These are phyloP conservation scores for Acipenser transmontanus DNA, from an alignment of 2,797 vertebrate species.

Conservation along the genomic window DNA sequence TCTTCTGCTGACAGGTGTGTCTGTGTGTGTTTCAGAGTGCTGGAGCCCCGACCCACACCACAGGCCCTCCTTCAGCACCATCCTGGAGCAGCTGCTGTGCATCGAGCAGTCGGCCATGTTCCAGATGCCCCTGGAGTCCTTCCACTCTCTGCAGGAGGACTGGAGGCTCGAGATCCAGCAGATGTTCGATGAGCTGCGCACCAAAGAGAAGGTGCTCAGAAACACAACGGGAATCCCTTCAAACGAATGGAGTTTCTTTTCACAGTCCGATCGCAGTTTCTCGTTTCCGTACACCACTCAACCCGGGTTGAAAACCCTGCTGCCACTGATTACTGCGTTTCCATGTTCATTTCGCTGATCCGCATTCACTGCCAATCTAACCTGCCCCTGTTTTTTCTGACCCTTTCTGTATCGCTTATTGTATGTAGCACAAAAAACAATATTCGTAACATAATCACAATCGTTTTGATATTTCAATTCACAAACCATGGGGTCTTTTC, in stretches of 20 bases:
- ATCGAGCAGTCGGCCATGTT: slow-evolving; percentile 85
- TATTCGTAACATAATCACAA: too few species aligned
- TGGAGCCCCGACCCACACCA: slow-evolving; percentile 78
- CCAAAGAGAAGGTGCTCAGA: slow-evolving; percentile 79
- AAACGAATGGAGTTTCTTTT: background rate
- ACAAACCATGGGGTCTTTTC: too few species aligned
- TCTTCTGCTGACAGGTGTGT: too few species aligned
- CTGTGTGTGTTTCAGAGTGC: slow-evolving; percentile 57
- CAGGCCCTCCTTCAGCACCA: slow-evolving; percentile 70
- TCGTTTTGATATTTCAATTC: too few species aligned
- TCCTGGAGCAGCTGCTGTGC: slow-evolving; percentile 66
- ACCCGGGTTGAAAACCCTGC: too few species aligned
- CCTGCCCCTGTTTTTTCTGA: too few species aligned
- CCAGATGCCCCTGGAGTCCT: slow-evolving; percentile 86
- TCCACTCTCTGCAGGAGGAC: slow-evolving; percentile 86
- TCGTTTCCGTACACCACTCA: too few species aligned
- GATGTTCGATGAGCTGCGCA: slow-evolving; percentile 84
- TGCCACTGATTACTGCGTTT: too few species aligned
- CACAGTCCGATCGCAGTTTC: rapidly evolving
- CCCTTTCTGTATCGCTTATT: too few species aligned
- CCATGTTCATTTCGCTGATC: too few species aligned
- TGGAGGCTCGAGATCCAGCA: slow-evolving; percentile 86
- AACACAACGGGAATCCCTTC: background rate
- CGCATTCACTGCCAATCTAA: too few species aligned
- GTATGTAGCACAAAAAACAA: too few species aligned